phyloP scores from a whole-genome alignment of 2,888 invertebrate genomes.

The Tridacna crocea region DNA sequence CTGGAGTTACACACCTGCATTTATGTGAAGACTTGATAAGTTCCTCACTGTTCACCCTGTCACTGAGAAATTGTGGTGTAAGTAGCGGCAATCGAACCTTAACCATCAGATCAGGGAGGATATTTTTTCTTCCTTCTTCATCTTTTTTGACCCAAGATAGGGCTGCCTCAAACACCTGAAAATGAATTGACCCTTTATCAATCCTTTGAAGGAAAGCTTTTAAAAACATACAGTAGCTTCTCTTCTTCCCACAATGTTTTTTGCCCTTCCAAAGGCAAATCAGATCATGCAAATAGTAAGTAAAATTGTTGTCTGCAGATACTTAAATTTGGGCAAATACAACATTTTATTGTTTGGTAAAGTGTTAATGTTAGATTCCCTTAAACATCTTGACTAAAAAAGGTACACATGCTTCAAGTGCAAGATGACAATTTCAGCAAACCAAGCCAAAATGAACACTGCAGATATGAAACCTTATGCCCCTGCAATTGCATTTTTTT shows the following conservation, averaged over 20 bases:
- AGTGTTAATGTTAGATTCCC: too few relatives aligned
- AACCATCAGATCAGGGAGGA: conserved; percentile 89
- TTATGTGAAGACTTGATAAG: conserved; percentile 91
- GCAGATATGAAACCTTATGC: too few relatives aligned
- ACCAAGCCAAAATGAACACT: too few relatives aligned
- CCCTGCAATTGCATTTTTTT: too few relatives aligned
- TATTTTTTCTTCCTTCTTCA: conserved; percentile 86
- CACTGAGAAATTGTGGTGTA: conserved; percentile 92
- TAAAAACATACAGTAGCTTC: background rate
- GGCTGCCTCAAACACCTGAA: conserved; percentile 91
- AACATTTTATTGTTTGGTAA: too few relatives aligned
- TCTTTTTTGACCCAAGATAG: conserved; percentile 92
- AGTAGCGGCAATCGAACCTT: conserved; percentile 92
- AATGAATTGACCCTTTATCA: background rate
- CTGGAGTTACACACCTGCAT: conserved; percentile 87
- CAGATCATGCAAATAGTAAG: background rate
- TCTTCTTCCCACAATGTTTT: background rate
- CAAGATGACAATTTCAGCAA: too few relatives aligned
- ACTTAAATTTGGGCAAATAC: too few relatives aligned
- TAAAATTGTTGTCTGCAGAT: background rate
- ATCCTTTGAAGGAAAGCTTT: background rate
- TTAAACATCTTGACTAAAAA: too few relatives aligned
- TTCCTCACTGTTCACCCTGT: conserved; percentile 91
- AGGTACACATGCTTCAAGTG: too few relatives aligned
- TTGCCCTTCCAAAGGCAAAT: background rate